Evolutionary conservation across 2,888 invertebrate genomes (phyloP), one percentile per base, ranked within the genome.

Genomic region (Xanthostigma xanthostigma): DNA sequence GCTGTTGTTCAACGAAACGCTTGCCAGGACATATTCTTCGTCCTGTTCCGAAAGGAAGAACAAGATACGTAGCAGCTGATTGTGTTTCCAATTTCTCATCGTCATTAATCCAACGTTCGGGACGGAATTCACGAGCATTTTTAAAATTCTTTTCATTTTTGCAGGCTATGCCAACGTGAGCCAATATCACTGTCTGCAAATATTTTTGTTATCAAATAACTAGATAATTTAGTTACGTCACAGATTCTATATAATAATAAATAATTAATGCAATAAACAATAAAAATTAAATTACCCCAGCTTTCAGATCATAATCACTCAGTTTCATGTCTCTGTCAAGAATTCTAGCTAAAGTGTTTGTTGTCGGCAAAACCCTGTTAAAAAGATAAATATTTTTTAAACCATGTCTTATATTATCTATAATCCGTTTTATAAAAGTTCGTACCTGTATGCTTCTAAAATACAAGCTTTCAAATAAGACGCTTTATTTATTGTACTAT

Each of bases 1-100:
- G 68, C 56, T 84, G 83, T 55, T 86, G 76, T 58, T 87, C 86
- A 3, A 88, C 83, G 61, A 89, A 87, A 51, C 88, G 71, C 65
- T 87, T 87, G 43, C 90, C 91, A 0, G 90, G 90, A 61, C 90
- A 91, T 67, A 84, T 83, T 42, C 90, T 72, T 46, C 79, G 75
- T 0, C 90, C 90, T 36, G 79, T 70, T 0, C 90, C 90, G 64
- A 90, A 91, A 1, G 89, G 88, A 8, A 79, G 77, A 2, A 88
- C 79, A 44, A 90, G 67, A 42, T 74, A 70, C 0, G 80, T 71
- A 8, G 82, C 76, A 55, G 68, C 41, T 64, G 68, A 56, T 66
- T 68, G 5, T 60, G 64, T 56, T 59, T 59, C 55, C 36, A 52
- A 50, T 55, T 57, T 59, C 45, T 59, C 57, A 41, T 67, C 64